Evolutionary conservation across 2,888 invertebrate species (phyloP), one percentile per base, ranked within the genome.

Genomic region (Polyommatus icarus): DNA sequence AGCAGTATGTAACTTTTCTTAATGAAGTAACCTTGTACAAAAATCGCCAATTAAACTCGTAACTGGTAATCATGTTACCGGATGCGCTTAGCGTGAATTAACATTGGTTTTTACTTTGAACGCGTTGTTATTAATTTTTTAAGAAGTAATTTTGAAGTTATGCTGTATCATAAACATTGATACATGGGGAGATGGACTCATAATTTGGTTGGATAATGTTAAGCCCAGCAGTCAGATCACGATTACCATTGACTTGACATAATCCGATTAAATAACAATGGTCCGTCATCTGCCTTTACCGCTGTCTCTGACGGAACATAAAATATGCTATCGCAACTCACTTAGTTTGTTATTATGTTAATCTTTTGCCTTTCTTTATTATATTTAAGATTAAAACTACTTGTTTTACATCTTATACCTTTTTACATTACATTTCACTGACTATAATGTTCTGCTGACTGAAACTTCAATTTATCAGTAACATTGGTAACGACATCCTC

Each of bases 21-120:
- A 67, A 67, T 1, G 24, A 67, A 29, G 24, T 67, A 67, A 67
- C 61, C 24, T 67, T 67, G 61, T 67, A 67, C 29, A 67, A 67
- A 67, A 67, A 67, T 67, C 29, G 61, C 61, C 24, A 29, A 67
- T 67, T 67, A 29, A 67, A 8, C 10, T 8, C 0, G 24, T 67
- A 29, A 12, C 10, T 8, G 2, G 24, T 67, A 29, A 12, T 20
- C 59, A 59, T 24, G 24, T 10, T 67, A 24, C 61, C 61, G 61
- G 61, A 61, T 61, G 24, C 5, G 12, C 61, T 67, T 12, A 2
- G 59, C 20, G 24, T 67, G 59, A 59, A 20, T 24, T 61, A 61
- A 24, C 61, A 61, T 20, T 24, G 24, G 20, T 59, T 20, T 3
- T 67, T 67, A 67, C 29, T 67, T 24, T 67, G 61, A 54, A 54